Conservation (phyloP, 2,888 invertebrate species). For the Athalia rosae region DNA sequence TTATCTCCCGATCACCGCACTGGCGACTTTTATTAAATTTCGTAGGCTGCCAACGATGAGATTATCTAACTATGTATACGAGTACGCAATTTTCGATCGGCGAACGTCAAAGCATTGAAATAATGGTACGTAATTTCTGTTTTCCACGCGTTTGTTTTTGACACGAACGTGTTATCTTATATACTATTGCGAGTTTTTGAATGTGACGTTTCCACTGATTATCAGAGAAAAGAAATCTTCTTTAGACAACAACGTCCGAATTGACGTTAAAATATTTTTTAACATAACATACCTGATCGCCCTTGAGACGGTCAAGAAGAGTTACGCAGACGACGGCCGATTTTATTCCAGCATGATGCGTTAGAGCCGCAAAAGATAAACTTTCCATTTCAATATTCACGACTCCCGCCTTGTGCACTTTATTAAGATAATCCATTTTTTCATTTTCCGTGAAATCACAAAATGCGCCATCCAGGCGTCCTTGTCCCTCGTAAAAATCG, state of each 20-base stretch:
- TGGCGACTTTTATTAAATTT: no score
- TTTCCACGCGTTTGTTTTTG: no score
- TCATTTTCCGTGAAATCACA: conserved; percentile 95
- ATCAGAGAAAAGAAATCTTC: no score
- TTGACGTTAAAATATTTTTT: not conserved
- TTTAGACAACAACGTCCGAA: no score
- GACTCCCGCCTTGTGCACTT: conserved; percentile 86
- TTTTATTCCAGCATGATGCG: conserved; percentile 93
- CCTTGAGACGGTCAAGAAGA: conserved; percentile 91
- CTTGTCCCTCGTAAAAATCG: conserved; percentile 99
- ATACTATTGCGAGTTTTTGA: no score
- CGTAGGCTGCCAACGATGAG: no score
- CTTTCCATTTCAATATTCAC: conserved; percentile 99
- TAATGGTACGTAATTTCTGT: no score
- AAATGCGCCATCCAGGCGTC: conserved; percentile 96
- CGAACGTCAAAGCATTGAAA: no score
- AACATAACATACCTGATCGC: conserved; percentile 86
- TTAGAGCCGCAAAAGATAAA: conserved; percentile 93
- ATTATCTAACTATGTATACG: no score
- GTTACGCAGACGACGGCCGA: conserved; percentile 97
- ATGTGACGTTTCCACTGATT: no score
- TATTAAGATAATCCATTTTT: conserved; percentile 90
- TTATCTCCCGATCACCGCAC: not conserved
- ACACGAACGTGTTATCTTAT: no score
- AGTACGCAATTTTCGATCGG: no score